These are phyloP conservation scores for Tenualosa thibaudeaui DNA, from an alignment of 2,797 vertebrate genomes.

Conservation along the genomic window DNA sequence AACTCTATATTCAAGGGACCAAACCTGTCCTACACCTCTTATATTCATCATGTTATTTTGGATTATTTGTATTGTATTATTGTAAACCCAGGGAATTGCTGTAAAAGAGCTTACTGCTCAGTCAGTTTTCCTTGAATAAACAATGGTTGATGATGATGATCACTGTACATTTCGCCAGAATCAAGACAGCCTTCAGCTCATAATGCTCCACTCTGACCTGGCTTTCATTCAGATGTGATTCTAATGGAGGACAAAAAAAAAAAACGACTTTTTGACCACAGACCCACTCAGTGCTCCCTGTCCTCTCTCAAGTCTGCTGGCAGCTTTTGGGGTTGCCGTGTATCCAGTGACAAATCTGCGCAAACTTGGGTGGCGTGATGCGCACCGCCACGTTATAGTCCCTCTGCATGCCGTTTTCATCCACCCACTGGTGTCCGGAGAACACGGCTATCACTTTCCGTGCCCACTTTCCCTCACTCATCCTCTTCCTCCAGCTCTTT, in stretches of 20 bases:
- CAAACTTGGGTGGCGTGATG: constrained; percentile 89
- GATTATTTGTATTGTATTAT: too few species aligned
- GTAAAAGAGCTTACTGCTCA: too few species aligned
- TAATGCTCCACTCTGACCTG: not conserved
- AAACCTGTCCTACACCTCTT: not conserved
- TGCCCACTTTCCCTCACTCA: constrained; percentile 76
- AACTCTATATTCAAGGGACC: too few species aligned
- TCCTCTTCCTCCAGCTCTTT: constrained; percentile 37
- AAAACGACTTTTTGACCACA: not conserved
- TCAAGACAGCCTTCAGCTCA: not conserved
- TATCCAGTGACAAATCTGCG: constrained; percentile 95
- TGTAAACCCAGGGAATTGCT: too few species aligned
- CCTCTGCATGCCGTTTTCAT: constrained; percentile 73
- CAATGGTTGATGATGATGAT: not conserved
- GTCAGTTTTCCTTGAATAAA: too few species aligned
- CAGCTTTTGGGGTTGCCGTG: constrained; percentile 79
- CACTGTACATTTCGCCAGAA: not conserved
- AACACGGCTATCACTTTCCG: constrained; percentile 89
- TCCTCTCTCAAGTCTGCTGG: constrained; percentile 68
- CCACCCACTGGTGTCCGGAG: constrained; percentile 87
- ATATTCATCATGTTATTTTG: not conserved
- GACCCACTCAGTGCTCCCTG: not conserved
- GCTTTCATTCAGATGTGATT: not conserved
- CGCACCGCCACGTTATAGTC: constrained; percentile 93
- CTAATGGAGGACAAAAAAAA: too few species aligned